These are phyloP conservation scores for Urosaurus nigricauda DNA, from an alignment of 2,797 vertebrate species.

Conservation along the genomic window DNA sequence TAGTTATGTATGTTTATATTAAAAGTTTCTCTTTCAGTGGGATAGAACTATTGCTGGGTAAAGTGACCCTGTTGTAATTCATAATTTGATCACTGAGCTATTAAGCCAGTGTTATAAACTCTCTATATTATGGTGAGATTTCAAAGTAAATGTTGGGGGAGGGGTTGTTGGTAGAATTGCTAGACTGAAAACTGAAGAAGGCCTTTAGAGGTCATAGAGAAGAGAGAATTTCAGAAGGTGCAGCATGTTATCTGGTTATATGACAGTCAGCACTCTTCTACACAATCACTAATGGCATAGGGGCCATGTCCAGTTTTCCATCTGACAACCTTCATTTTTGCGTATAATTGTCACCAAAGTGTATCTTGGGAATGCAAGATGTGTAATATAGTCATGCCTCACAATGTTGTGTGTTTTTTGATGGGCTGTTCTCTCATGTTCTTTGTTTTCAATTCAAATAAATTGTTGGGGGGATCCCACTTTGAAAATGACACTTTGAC, in stretches of 20 bases:
- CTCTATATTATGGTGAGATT: not conserved
- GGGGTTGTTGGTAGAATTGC: too few relatives aligned
- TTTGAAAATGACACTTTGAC: not conserved
- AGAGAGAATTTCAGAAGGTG: too few relatives aligned
- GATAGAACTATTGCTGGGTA: not conserved
- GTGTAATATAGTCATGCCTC: not conserved
- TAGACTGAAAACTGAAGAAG: not conserved
- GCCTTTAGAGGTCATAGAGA: too few relatives aligned
- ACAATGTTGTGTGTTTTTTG: not conserved
- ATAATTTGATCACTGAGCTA: not conserved
- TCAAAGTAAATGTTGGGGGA: not conserved
- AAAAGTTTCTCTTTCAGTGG: constrained; percentile 18
- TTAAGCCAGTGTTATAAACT: not conserved
- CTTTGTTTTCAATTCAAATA: not conserved
- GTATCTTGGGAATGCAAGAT: not conserved
- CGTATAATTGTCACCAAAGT: not conserved
- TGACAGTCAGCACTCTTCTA: too few relatives aligned
- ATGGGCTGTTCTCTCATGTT: not conserved
- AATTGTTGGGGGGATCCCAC: not conserved
- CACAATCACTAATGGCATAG: too few relatives aligned
- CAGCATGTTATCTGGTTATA: too few relatives aligned
- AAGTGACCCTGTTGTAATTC: not conserved
- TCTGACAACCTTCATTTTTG: not conserved
- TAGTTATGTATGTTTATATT: not conserved
- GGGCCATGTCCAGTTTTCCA: too few relatives aligned